Evolutionary conservation across 2,797 vertebrate genomes (phyloP).

Genomic region (Danionella dracula): DNA sequence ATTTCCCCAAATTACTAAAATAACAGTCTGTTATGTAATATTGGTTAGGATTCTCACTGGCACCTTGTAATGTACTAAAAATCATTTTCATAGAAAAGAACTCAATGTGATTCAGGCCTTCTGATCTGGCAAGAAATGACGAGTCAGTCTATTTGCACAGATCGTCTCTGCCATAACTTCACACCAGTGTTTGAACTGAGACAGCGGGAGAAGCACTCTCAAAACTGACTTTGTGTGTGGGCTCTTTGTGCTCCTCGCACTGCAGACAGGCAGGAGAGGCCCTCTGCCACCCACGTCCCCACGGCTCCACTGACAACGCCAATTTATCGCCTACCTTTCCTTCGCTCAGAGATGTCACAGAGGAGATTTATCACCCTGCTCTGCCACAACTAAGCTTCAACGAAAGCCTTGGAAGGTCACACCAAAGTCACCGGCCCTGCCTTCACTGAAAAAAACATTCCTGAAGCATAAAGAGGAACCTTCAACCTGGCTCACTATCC

Average conservation of each 20-base stretch:
- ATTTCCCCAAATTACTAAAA: too few relatives aligned
- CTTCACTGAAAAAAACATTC: slow-evolving; percentile 44
- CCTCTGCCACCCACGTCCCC: slow-evolving; percentile 56
- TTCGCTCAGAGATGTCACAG: slow-evolving; percentile 75
- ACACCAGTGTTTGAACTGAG: slow-evolving; percentile 79
- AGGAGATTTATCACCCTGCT: slow-evolving; percentile 56
- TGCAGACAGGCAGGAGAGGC: slow-evolving; percentile 33
- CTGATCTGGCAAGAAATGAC: slow-evolving; percentile 48
- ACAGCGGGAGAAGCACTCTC: slow-evolving; percentile 44
- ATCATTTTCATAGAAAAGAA: not conserved
- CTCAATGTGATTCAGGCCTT: not conserved
- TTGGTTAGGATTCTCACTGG: too few relatives aligned
- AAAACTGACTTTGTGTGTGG: slow-evolving; percentile 45
- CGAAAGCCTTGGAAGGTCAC: slow-evolving; percentile 47
- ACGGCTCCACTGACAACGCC: slow-evolving; percentile 60
- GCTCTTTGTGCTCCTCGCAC: slow-evolving; percentile 29
- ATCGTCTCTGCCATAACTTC: slow-evolving; percentile 70
- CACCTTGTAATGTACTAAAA: not conserved
- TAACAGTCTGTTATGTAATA: too few relatives aligned
- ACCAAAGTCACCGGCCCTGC: slow-evolving; percentile 41
- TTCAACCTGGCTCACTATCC: slow-evolving; percentile 34
- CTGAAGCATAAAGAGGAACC: slow-evolving; percentile 30
- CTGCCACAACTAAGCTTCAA: slow-evolving; percentile 36
- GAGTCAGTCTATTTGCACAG: slow-evolving; percentile 73
- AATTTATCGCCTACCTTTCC: slow-evolving; percentile 77